phyloP scores from a whole-genome alignment of 2,113 vertebrate species.

The Indicator maculatus region DNA sequence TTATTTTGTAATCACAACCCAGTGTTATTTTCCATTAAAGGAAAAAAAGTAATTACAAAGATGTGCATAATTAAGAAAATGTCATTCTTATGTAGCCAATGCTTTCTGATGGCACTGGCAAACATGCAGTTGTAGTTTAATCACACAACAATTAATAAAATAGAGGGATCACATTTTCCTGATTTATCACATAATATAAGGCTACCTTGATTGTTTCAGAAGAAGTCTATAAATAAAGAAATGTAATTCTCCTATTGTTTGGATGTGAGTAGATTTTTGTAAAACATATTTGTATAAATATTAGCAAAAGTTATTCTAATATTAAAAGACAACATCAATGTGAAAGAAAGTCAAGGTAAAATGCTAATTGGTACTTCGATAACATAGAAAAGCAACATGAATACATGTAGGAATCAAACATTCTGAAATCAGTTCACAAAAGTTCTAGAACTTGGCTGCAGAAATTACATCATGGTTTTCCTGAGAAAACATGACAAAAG shows the following conservation, averaged over 20 bases:
- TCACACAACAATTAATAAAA: not conserved
- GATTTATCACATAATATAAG: not conserved
- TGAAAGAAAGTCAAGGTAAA: not conserved
- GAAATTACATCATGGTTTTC: not conserved
- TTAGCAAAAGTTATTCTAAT: not conserved
- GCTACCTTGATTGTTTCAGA: not conserved
- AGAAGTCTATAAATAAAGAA: not conserved
- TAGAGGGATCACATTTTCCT: not conserved
- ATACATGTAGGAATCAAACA: not conserved
- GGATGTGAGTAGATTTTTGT: not conserved
- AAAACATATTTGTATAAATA: not conserved
- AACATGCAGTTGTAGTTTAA: not conserved
- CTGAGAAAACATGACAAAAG: not conserved
- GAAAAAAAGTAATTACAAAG: not conserved
- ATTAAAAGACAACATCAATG: not conserved
- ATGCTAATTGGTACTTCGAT: not conserved
- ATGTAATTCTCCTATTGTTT: not conserved
- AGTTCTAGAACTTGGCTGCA: not conserved
- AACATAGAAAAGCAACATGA: not conserved
- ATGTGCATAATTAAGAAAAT: not conserved
- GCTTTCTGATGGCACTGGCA: not conserved
- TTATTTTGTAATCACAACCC: not conserved
- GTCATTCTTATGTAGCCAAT: not conserved
- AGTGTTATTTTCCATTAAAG: not conserved
- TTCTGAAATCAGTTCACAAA: not conserved